phyloP scores from a whole-genome alignment of 1,140 invertebrate genomes.

The Lutraria rhynchaena region DNA sequence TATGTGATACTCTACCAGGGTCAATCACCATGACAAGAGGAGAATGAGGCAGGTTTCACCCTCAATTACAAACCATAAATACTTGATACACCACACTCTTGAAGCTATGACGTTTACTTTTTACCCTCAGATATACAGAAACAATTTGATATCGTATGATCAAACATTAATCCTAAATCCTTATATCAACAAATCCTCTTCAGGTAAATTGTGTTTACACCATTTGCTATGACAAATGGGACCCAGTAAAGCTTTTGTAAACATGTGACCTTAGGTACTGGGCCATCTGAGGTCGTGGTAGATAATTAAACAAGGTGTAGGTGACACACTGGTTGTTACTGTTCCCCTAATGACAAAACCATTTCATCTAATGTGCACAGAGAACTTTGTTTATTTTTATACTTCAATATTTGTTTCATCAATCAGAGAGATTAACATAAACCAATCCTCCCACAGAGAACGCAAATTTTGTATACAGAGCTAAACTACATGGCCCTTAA shows the following conservation, averaged over 20 bases:
- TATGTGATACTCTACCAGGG: no score
- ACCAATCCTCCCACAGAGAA: neutral
- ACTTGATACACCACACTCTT: no score
- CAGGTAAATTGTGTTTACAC: constrained; percentile 11
- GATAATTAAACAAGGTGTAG: constrained; percentile 9
- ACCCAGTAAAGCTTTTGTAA: constrained; percentile 11
- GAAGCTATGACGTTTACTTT: no score
- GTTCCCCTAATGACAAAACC: constrained; percentile 16
- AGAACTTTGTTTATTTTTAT: constrained; percentile 24
- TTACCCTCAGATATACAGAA: no score
- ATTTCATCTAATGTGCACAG: constrained; percentile 25
- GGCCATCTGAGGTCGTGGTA: neutral
- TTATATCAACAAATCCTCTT: constrained; percentile 22
- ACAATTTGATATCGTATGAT: no score
- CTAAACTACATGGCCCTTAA: no score
- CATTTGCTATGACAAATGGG: neutral
- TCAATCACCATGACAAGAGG: no score
- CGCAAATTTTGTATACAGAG: no score
- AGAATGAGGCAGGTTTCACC: no score
- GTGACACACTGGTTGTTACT: constrained; percentile 10
- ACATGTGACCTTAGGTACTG: constrained; percentile 4
- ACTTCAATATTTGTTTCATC: constrained; percentile 29
- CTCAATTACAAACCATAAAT: no score
- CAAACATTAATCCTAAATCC: neutral
- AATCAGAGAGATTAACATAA: constrained; percentile 12